phyloP scores from a whole-genome alignment of 2,888 invertebrate genomes.

The Calephelis perditalis region DNA sequence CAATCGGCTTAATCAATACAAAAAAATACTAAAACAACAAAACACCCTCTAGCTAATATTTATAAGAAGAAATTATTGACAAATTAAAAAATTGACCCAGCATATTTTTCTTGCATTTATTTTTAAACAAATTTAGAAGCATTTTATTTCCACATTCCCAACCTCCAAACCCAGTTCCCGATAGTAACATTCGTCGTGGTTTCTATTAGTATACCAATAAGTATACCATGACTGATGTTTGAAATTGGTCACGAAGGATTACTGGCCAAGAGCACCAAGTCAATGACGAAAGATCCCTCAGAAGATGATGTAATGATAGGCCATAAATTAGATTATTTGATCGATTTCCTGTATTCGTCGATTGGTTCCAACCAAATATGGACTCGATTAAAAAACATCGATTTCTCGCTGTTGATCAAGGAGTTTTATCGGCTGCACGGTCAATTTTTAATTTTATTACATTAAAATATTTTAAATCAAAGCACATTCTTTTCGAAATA shows the following conservation, averaged over 20 bases:
- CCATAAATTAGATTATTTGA: slow-evolving; percentile 69
- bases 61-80: too few relatives aligned
- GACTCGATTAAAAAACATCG: slow-evolving; percentile 58
- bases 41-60: too few relatives aligned
- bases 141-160: slow-evolving; percentile 6
- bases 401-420: slow-evolving; percentile 14
- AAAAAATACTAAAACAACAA: too few relatives aligned
- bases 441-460: slow-evolving; percentile 40
- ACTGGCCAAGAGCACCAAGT: slow-evolving; percentile 38
- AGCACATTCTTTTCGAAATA: slow-evolving; percentile 11
- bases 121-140: too few relatives aligned
- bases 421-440: slow-evolving; percentile 41
- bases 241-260: slow-evolving; percentile 67
- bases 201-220: slow-evolving; percentile 61
- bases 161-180: slow-evolving; percentile 38
- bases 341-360: slow-evolving; percentile 24
- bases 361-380: slow-evolving; percentile 66
- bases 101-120: too few relatives aligned
- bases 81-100: too few relatives aligned
- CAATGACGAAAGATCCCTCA: slow-evolving; percentile 51
- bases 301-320: slow-evolving; percentile 46
- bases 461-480: slow-evolving; percentile 14
- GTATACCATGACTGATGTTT: slow-evolving; percentile 47
- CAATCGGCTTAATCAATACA: too few relatives aligned
- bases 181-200: slow-evolving; percentile 46